Evolutionary conservation across 1,140 invertebrate species (phyloP).

Genomic region (Cydia pomonella): DNA sequence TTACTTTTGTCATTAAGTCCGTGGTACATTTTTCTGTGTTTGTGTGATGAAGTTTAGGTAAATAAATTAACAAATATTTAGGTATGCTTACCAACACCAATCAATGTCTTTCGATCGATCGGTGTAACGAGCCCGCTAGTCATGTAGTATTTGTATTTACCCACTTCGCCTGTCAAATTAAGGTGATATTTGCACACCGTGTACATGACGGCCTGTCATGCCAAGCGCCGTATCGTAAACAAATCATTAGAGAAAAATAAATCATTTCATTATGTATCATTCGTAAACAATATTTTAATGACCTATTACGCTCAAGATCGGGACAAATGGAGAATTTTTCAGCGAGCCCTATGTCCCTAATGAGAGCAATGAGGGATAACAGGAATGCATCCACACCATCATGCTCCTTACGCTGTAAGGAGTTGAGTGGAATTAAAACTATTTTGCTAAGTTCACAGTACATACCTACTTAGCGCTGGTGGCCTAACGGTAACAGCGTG

Average conservation of each 20-base stretch:
- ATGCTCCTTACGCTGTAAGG: too few species aligned
- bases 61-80: background rate
- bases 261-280: background rate
- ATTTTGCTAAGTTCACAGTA: background rate
- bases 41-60: too few species aligned
- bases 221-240: background rate
- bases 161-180: background rate
- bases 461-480: too few species aligned
- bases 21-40: too few species aligned
- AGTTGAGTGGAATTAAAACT: too few species aligned
- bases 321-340: too few species aligned
- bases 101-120: background rate
- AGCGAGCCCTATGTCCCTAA: too few species aligned
- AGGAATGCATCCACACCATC: too few species aligned
- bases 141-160: background rate
- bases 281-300: background rate
- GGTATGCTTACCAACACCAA: background rate
- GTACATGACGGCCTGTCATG: background rate
- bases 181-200: background rate
- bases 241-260: background rate
- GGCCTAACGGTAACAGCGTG: too few species aligned
- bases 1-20: too few species aligned
- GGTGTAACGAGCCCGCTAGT: background rate
- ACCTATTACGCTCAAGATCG: too few species aligned
- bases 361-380: too few species aligned